A percentile compares a stretch with the other conserved stretches of the same genome.
These are phyloP conservation scores for Ovibos moschatus DNA, from an alignment of 2,113 vertebrate species.

Conservation along the genomic window DNA sequence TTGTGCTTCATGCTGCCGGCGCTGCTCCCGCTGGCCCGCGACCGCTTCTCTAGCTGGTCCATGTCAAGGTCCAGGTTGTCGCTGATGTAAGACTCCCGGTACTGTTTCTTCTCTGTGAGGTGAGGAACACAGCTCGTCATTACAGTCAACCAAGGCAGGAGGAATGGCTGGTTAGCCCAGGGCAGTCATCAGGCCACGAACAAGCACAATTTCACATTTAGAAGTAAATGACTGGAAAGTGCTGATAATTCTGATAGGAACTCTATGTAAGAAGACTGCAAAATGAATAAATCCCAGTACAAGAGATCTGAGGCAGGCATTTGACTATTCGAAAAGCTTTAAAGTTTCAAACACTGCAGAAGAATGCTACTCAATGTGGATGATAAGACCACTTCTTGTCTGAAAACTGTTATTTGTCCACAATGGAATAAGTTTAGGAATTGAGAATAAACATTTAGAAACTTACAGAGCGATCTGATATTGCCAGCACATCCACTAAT, in stretches of 20 bases:
- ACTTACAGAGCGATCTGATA: background rate
- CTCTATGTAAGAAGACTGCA: background rate
- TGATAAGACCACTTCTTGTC: background rate
- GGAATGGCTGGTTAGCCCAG: rapidly evolving
- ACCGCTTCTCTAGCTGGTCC: slow-evolving; percentile 95
- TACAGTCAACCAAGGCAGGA: rapidly evolving
- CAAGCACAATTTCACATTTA: background rate
- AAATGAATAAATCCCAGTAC: background rate
- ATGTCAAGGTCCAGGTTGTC: slow-evolving; percentile 96
- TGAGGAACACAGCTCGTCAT: rapidly evolving
- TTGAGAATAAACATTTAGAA: background rate
- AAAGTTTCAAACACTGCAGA: background rate
- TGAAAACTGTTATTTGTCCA: background rate
- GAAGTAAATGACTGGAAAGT: background rate
- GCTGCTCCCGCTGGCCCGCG: slow-evolving; percentile 95
- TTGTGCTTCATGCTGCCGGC: slow-evolving; percentile 89
- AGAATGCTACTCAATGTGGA: background rate
- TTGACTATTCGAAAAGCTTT: background rate
- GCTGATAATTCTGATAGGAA: background rate
- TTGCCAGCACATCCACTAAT: background rate
- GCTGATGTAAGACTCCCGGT: slow-evolving; percentile 98
- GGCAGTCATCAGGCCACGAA: background rate
- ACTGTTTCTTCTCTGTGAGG: slow-evolving; percentile 95
- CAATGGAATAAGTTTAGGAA: background rate
- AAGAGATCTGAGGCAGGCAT: background rate